Evolutionary conservation across 1,140 invertebrate genomes (phyloP).

Genomic region (Mizuhopecten yessoensis): DNA sequence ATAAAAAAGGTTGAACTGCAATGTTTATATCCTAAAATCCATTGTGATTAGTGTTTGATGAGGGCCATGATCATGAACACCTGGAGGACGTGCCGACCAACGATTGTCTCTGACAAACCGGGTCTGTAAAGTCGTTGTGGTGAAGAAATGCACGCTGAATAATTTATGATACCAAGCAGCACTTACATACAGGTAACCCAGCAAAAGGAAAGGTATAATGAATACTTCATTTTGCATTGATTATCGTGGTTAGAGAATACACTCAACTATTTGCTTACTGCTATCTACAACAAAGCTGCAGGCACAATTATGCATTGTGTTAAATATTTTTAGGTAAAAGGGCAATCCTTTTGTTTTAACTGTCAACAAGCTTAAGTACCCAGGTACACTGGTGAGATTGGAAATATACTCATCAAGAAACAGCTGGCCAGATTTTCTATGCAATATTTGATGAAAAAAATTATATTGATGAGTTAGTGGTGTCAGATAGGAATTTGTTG

Average conservation of each 20-base stretch:
- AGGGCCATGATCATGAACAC: not conserved
- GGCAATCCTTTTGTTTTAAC: not conserved
- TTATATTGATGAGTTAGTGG: not conserved
- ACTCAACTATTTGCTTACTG: not conserved
- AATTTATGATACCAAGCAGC: slow-evolving; percentile 5
- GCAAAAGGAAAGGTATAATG: not conserved
- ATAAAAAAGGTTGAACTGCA: not conserved
- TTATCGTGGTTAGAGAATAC: not conserved
- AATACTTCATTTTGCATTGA: not conserved
- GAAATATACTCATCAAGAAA: not conserved
- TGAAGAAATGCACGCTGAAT: not conserved
- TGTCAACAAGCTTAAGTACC: not conserved
- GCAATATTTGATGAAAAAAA: not conserved
- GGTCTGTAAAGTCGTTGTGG: not conserved
- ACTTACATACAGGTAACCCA: slow-evolving; percentile 17
- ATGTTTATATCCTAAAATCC: slow-evolving; percentile 1
- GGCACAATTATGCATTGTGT: not conserved
- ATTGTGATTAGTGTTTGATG: not conserved
- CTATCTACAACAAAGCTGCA: not conserved
- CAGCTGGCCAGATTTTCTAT: not conserved
- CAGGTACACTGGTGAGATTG: not conserved
- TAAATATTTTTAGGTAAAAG: not conserved
- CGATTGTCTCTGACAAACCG: not conserved
- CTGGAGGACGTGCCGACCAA: not conserved
- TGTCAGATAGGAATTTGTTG: not conserved